Conservation (phyloP, 2,113 vertebrate species). For the Heloderma charlesbogerti region DNA sequence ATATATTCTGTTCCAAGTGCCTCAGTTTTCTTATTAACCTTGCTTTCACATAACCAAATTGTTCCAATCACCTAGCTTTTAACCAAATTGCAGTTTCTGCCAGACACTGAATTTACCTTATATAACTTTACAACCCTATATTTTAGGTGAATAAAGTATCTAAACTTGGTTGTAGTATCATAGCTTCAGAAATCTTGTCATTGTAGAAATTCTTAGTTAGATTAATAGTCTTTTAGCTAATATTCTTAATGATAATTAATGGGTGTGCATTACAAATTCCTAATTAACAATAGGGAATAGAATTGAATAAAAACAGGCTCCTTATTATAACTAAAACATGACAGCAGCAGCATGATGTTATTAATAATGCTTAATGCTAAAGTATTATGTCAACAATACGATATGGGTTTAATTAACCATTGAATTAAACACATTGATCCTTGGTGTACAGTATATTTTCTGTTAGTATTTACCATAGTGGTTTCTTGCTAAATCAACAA, state of each 20-base stretch:
- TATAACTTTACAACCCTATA: conserved; percentile 6
- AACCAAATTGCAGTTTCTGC: background rate
- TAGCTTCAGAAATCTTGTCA: background rate
- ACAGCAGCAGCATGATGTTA: background rate
- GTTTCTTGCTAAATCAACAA: conserved; percentile 67
- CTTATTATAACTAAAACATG: fast-evolving
- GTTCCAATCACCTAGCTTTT: background rate
- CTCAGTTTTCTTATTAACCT: background rate
- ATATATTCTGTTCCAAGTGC: background rate
- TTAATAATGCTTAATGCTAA: conserved; percentile 14
- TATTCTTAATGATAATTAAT: conserved; percentile 33
- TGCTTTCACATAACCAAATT: background rate
- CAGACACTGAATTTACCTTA: background rate
- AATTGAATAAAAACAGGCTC: background rate
- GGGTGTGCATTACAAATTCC: background rate
- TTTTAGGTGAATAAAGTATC: conserved; percentile 5
- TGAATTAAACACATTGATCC: conserved; percentile 50
- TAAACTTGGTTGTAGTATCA: background rate
- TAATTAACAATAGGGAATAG: background rate
- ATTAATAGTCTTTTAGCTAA: background rate
- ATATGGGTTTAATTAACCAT: conserved; percentile 49
- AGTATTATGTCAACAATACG: conserved; percentile 12
- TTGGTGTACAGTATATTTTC: conserved; percentile 48
- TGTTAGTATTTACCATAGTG: conserved; percentile 53
- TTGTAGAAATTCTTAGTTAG: conserved; percentile 18